A percentile compares a stretch with the other conserved stretches of the same genome.
These are phyloP conservation scores for Pogonomyrmex barbatus DNA, from an alignment of 1,140 invertebrate genomes.

Conservation along the genomic window DNA sequence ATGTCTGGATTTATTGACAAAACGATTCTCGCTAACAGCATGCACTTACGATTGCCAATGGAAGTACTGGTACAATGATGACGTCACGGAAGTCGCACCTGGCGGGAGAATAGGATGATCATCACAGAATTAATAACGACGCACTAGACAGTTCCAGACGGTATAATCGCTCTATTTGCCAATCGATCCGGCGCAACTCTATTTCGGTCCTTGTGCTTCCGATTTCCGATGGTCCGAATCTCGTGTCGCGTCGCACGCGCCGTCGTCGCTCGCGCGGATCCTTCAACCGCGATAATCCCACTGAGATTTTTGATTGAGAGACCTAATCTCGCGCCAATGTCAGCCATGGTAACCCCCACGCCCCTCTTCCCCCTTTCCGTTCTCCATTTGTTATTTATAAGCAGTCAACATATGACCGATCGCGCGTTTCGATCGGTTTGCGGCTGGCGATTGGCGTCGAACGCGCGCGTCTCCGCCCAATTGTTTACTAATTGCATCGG, in stretches of 20 bases:
- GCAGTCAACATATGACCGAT: not conserved
- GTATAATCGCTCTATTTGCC: slow-evolving; percentile 62
- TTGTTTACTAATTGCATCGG: not conserved
- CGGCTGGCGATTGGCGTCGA: not conserved
- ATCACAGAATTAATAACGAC: slow-evolving; percentile 20
- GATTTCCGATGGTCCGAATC: not conserved
- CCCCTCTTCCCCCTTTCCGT: too few species aligned
- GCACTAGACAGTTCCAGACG: slow-evolving; percentile 15
- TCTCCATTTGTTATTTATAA: not conserved
- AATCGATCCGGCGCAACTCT: not conserved
- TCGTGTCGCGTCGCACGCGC: not conserved
- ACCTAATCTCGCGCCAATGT: not conserved
- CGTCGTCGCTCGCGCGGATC: not conserved
- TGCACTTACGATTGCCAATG: not conserved
- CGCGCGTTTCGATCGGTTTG: not conserved
- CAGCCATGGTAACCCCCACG: not conserved
- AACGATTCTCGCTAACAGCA: not conserved
- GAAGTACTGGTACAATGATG: not conserved
- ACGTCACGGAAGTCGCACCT: slow-evolving; percentile 21
- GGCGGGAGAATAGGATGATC: slow-evolving; percentile 11
- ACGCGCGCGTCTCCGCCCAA: not conserved
- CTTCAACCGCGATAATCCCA: slow-evolving; percentile 21
- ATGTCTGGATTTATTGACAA: not conserved
- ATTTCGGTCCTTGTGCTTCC: not conserved
- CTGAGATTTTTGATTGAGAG: not conserved